Evolutionary conservation across 2,888 invertebrate species (phyloP).

Genomic region (Trachelus troglodyta): DNA sequence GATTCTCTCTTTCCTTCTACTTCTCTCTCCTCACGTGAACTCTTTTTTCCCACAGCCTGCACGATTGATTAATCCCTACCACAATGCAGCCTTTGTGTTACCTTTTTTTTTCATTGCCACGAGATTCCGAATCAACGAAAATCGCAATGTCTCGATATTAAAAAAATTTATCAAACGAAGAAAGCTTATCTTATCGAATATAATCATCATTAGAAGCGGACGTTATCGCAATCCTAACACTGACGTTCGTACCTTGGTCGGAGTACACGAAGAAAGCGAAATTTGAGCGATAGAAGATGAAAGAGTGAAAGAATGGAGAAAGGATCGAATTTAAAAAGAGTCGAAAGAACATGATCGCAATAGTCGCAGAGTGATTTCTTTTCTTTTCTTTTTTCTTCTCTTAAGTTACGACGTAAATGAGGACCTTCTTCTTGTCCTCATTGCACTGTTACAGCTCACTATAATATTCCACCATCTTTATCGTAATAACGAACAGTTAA

Average conservation of each 20-base stretch:
- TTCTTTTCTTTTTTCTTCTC: background rate
- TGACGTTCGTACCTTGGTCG: background rate
- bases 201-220: background rate
- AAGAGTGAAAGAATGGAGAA: conserved; percentile 20
- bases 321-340: conserved; percentile 22
- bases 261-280: conserved; percentile 17
- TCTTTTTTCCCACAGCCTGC: background rate
- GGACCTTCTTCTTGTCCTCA: conserved; percentile 18
- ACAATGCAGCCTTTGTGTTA: background rate
- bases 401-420: background rate
- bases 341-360: conserved; percentile 21
- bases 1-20: background rate
- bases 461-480: conserved; percentile 39
- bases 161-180: background rate
- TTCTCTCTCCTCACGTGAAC: background rate
- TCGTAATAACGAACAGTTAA: conserved; percentile 44
- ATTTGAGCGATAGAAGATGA: conserved; percentile 25
- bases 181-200: background rate
- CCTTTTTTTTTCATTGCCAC: background rate
- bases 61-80: background rate
- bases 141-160: background rate
- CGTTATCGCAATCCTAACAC: background rate
- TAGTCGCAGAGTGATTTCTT: conserved; percentile 11
- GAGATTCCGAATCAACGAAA: background rate
- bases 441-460: conserved; percentile 42